Percentiles rank a stretch among this genome's conserved stretches.
Evolutionary conservation across 2,113 vertebrate genomes (phyloP).

Genomic region (Carassius carassius): DNA sequence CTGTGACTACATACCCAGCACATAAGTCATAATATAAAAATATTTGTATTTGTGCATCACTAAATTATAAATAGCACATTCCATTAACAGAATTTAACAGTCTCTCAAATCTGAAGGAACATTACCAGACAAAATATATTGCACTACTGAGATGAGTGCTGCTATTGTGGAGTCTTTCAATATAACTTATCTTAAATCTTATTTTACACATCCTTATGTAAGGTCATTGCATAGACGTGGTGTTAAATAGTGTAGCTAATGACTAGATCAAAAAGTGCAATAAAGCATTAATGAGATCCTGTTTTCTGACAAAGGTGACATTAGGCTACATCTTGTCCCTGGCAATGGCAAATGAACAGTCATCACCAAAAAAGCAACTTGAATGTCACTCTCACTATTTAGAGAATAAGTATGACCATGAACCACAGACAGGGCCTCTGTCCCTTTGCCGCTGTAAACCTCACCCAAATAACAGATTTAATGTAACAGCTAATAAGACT

Average conservation of each 20-base stretch:
- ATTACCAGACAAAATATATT: not conserved
- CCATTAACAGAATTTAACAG: conserved; percentile 6
- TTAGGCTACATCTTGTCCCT: conserved; percentile 9
- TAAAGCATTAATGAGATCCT: not conserved
- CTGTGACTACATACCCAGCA: conserved; percentile 26
- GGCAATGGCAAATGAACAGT: not conserved
- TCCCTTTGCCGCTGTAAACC: conserved; percentile 26
- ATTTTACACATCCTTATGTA: not conserved
- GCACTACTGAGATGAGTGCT: not conserved
- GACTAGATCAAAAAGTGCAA: not conserved
- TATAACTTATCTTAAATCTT: not conserved
- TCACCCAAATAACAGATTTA: conserved; percentile 53
- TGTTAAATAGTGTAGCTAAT: not conserved
- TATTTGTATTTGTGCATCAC: conserved; percentile 4
- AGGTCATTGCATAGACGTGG: not conserved
- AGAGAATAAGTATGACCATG: conserved; percentile 33
- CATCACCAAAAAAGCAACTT: conserved; percentile 8
- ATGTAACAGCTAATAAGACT: conserved; percentile 45
- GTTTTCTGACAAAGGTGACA: conserved; percentile 5
- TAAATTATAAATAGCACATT: conserved; percentile 21
- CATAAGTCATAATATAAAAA: conserved; percentile 16
- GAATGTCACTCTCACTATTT: conserved; percentile 29
- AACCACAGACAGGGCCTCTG: conserved; percentile 8
- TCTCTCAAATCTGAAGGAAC: not conserved
- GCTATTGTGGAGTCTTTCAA: not conserved